A percentile compares a stretch with the other conserved stretches of the same genome.
phyloP scores from a whole-genome alignment of 1,140 invertebrate species.

The Samia ricini region DNA sequence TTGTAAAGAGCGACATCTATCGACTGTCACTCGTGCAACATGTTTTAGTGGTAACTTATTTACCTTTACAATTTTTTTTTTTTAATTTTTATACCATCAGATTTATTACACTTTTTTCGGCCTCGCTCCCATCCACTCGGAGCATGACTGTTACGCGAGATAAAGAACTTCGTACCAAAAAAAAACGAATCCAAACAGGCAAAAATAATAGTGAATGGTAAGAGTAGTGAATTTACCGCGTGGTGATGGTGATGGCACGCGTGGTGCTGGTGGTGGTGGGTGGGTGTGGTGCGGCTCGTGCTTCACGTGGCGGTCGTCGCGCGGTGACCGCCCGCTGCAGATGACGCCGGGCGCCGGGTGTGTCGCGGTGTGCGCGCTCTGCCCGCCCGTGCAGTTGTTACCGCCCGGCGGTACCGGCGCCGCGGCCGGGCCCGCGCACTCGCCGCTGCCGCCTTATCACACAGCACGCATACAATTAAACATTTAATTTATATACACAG shows the following conservation, averaged over 20 bases:
- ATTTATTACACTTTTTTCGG: too few species aligned
- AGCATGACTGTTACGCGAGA: too few species aligned
- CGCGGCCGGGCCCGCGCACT: slow-evolving; percentile 29
- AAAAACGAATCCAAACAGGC: too few species aligned
- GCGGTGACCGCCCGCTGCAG: slow-evolving; percentile 46
- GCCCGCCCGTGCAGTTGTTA: not conserved
- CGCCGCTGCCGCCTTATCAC: slow-evolving; percentile 33
- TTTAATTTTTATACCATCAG: too few species aligned
- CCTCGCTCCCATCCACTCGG: too few species aligned
- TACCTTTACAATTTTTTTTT: too few species aligned
- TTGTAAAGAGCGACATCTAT: too few species aligned
- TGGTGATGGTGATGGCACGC: slow-evolving; percentile 50
- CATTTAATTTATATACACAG: not conserved
- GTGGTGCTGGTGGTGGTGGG: slow-evolving; percentile 40
- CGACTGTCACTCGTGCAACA: too few species aligned
- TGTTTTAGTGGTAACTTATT: too few species aligned
- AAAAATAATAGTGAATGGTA: too few species aligned
- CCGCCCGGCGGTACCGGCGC: slow-evolving; percentile 8
- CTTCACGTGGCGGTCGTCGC: slow-evolving; percentile 63
- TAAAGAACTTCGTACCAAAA: too few species aligned
- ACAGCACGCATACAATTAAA: not conserved
- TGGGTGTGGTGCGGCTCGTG: slow-evolving; percentile 71
- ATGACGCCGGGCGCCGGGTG: slow-evolving; percentile 45
- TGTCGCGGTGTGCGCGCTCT: slow-evolving; percentile 12
- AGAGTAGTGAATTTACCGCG: slow-evolving; percentile 19